A percentile compares a stretch with the other conserved stretches of the same genome.
Conservation (phyloP, 1,140 invertebrate species). For the Elymnias hypermnestra region DNA sequence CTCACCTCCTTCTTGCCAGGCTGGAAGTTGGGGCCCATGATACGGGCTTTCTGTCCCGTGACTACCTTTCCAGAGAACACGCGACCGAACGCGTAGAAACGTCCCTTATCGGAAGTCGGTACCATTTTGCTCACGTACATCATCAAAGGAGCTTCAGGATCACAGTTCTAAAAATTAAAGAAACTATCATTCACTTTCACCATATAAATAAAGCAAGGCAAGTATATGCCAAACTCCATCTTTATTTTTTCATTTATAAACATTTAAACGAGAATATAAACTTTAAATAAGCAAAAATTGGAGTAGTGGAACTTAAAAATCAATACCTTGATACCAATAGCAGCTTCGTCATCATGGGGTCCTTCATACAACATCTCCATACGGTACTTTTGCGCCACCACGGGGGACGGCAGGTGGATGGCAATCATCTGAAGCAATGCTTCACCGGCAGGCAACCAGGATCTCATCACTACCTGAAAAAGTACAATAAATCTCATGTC, state of each 20-base stretch:
- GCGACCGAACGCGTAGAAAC: constrained; percentile 99
- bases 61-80: constrained; percentile 97
- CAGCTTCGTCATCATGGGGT: constrained; percentile 97
- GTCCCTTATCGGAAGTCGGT: constrained; percentile 98
- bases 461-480: constrained; percentile 94
- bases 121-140: constrained; percentile 99
- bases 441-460: constrained; percentile 99
- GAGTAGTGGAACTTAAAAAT: background rate
- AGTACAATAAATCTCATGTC: too few relatives aligned
- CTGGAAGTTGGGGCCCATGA: constrained; percentile 98
- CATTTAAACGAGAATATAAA: too few relatives aligned
- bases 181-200: too few relatives aligned
- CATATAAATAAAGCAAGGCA: too few relatives aligned
- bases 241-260: too few relatives aligned
- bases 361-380: constrained; percentile 99
- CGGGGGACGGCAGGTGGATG: constrained; percentile 99
- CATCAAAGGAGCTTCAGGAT: constrained; percentile 98
- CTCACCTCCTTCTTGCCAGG: constrained; percentile 96
- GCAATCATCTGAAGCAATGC: constrained; percentile 99
- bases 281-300: too few relatives aligned
- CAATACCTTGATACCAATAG: constrained; percentile 87
- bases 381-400: constrained; percentile 98
- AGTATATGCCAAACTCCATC: too few relatives aligned
- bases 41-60: constrained; percentile 97
- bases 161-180: constrained; percentile 94